phyloP scores from a whole-genome alignment of 2,888 invertebrate genomes.

The Tipula confusa region DNA sequence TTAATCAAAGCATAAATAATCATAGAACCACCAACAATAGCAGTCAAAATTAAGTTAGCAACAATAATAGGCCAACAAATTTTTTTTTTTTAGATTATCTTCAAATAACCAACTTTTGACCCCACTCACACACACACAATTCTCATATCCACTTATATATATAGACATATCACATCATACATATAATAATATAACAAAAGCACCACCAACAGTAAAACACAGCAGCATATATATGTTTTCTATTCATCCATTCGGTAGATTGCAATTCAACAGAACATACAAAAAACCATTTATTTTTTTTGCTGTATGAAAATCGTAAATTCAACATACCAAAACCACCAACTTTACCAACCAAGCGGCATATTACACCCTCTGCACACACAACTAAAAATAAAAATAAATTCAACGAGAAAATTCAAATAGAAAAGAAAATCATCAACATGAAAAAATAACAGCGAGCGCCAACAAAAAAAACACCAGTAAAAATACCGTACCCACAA shows the following conservation, averaged over 20 bases:
- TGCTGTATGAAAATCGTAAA: background rate
- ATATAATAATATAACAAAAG: background rate
- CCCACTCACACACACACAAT: background rate
- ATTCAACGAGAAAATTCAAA: constrained; percentile 16
- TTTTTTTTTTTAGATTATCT: constrained; percentile 12
- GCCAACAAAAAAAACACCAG: background rate
- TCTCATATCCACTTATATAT: background rate
- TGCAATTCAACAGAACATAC: background rate
- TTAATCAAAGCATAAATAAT: constrained; percentile 20
- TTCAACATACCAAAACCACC: background rate
- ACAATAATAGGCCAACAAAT: background rate
- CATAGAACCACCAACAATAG: background rate
- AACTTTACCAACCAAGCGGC: background rate
- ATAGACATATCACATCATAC: background rate
- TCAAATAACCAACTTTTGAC: constrained; percentile 3
- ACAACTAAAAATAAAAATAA: background rate
- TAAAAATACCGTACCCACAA: constrained; percentile 7
- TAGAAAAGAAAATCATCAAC: constrained; percentile 15
- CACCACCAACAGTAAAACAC: background rate
- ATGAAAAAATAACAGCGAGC: constrained; percentile 8
- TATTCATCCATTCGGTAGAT: constrained; percentile 3
- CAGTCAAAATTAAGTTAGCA: constrained; percentile 9
- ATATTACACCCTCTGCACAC: background rate
- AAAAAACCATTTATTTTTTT: background rate
- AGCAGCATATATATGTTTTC: background rate